phyloP scores from a whole-genome alignment of 1,140 invertebrate genomes.

The Zaprionus camerounensis region DNA sequence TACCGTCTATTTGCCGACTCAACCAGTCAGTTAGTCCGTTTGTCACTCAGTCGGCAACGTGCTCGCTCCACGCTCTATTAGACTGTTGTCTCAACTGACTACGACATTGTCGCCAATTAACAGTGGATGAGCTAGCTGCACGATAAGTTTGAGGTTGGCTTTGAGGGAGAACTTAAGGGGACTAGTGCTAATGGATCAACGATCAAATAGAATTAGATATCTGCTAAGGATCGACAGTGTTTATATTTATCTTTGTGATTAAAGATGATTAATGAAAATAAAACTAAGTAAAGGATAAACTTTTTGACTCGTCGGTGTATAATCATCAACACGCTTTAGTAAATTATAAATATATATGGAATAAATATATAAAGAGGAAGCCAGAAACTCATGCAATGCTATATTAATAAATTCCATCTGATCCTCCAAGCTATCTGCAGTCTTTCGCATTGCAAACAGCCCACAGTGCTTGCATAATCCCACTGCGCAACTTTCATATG shows the following conservation, averaged over 20 bases:
- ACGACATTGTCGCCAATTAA: slow-evolving; percentile 63
- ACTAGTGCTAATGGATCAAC: not conserved
- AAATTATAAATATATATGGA: too few species aligned
- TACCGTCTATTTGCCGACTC: slow-evolving; percentile 47
- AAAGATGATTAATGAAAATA: too few species aligned
- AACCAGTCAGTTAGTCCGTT: slow-evolving; percentile 54
- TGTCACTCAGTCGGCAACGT: slow-evolving; percentile 46
- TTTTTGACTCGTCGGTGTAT: too few species aligned
- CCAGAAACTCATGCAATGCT: not conserved
- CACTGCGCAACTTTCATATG: slow-evolving; percentile 17
- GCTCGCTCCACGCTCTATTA: slow-evolving; percentile 58
- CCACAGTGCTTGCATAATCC: slow-evolving; percentile 48
- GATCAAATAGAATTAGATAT: too few species aligned
- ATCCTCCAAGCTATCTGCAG: not conserved
- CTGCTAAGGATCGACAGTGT: too few species aligned
- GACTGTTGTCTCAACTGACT: slow-evolving; percentile 68
- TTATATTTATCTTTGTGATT: too few species aligned
- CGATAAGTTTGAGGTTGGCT: not conserved
- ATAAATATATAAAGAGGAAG: too few species aligned
- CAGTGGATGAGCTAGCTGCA: slow-evolving; percentile 25
- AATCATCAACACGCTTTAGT: too few species aligned
- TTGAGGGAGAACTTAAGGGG: not conserved
- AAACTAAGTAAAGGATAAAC: too few species aligned
- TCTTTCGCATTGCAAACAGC: slow-evolving; percentile 8
- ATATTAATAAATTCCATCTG: not conserved